Evolutionary conservation across 1,140 invertebrate species (phyloP).

Genomic region (Heliconius hewitsoni): DNA sequence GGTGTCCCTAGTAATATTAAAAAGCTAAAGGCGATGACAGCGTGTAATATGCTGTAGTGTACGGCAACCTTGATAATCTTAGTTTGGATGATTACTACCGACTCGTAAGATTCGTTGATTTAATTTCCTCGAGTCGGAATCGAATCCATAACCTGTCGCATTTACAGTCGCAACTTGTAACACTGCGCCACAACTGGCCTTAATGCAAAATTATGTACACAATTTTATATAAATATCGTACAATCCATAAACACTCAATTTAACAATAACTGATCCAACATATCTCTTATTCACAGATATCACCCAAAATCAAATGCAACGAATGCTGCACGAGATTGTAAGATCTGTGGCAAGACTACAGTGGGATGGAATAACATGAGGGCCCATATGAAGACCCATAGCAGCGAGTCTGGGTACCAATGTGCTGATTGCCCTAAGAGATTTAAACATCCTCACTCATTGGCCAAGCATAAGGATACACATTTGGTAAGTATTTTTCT

Average conservation of each 20-base stretch:
- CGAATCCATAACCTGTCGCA: too few relatives aligned
- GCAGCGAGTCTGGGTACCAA: conserved; percentile 48
- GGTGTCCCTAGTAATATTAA: not conserved
- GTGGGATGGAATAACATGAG: conserved; percentile 49
- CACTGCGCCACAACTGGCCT: too few relatives aligned
- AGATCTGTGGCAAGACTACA: conserved; percentile 54
- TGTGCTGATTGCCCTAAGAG: conserved; percentile 67
- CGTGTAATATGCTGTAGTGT: too few relatives aligned
- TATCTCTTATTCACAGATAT: conserved; percentile 45
- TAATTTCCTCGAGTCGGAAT: too few relatives aligned
- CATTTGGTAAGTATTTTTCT: conserved; percentile 63
- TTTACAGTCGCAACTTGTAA: too few relatives aligned
- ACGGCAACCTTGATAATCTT: too few relatives aligned
- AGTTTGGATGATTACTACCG: too few relatives aligned
- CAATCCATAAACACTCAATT: not conserved
- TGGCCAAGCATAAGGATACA: conserved; percentile 78
- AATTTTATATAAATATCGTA: too few relatives aligned
- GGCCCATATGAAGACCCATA: conserved; percentile 56
- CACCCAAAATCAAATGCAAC: conserved; percentile 45
- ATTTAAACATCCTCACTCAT: conserved; percentile 69
- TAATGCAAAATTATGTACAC: too few relatives aligned
- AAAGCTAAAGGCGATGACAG: too few relatives aligned
- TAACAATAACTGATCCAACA: not conserved
- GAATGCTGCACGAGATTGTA: conserved; percentile 47
- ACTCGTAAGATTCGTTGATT: too few relatives aligned